These are phyloP conservation scores for Agrotis ipsilon DNA, from an alignment of 2,888 invertebrate genomes.

Conservation along the genomic window DNA sequence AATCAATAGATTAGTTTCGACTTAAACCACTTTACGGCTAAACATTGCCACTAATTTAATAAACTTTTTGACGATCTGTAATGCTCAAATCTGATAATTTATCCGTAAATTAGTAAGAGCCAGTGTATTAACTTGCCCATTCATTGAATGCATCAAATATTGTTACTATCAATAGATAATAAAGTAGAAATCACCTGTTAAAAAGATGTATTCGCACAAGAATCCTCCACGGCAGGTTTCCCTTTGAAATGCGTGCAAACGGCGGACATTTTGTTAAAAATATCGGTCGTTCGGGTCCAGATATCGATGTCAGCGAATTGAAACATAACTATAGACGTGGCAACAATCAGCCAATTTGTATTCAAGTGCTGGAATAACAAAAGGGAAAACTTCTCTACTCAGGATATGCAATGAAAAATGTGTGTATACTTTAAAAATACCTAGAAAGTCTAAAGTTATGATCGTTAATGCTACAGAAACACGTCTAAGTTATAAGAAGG, in stretches of 20 bases:
- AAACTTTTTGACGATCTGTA: not conserved
- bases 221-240: slow-evolving; percentile 13
- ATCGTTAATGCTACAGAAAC: slow-evolving; percentile 15
- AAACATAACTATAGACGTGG: slow-evolving; percentile 31
- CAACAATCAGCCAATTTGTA: slow-evolving; percentile 53
- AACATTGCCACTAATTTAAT: not conserved
- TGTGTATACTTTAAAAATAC: slow-evolving; percentile 29
- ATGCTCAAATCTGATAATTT: not conserved
- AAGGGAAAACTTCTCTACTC: slow-evolving; percentile 13
- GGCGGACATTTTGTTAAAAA: slow-evolving; percentile 44
- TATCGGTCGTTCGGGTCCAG: slow-evolving; percentile 31
- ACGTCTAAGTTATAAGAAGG: slow-evolving; percentile 19
- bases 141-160: too few relatives aligned
- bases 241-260: slow-evolving; percentile 47
- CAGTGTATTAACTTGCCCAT: not conserved
- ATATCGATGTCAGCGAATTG: slow-evolving; percentile 58
- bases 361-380: slow-evolving; percentile 41
- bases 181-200: slow-evolving; percentile 18
- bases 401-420: slow-evolving; percentile 37
- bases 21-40: not conserved
- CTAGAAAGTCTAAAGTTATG: slow-evolving; percentile 23
- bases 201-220: slow-evolving; percentile 11
- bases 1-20: not conserved
- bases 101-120: not conserved
- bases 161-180: not conserved